phyloP scores from a whole-genome alignment of 2,888 invertebrate species.

The Hypercompe scribonia region DNA sequence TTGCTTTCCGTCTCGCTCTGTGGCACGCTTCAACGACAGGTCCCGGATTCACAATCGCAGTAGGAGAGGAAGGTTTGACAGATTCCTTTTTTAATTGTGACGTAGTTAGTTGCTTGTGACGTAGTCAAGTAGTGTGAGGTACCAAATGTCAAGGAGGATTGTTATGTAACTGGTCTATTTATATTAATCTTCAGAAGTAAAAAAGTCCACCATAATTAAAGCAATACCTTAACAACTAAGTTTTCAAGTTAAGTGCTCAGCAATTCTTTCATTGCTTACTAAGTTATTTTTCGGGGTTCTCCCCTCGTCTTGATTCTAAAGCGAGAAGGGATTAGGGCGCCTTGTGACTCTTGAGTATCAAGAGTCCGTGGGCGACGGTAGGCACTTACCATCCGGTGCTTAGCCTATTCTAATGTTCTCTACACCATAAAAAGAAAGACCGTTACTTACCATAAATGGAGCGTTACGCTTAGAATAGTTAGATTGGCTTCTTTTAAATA shows the following conservation, averaged over 20 bases:
- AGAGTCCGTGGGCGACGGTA: no score
- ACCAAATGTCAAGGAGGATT: not conserved
- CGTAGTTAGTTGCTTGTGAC: constrained; percentile 55
- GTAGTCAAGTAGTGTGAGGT: constrained; percentile 28
- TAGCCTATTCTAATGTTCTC: not conserved
- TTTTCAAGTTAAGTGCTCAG: no score
- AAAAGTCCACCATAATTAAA: not conserved
- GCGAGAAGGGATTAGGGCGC: no score
- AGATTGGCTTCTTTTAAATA: not conserved
- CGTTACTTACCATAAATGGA: not conserved
- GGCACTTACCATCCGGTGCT: not conserved
- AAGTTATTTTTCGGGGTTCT: no score
- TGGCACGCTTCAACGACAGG: constrained; percentile 78
- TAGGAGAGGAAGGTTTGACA: constrained; percentile 85
- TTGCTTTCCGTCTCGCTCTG: constrained; percentile 84
- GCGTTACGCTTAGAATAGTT: not conserved
- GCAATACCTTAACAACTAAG: no score
- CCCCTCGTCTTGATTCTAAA: no score
- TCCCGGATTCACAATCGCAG: constrained; percentile 82
- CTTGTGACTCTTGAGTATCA: not conserved
- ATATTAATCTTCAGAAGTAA: not conserved
- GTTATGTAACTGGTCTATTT: not conserved
- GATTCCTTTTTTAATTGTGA: constrained; percentile 60
- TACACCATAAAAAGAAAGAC: not conserved
- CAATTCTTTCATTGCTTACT: no score